Percentiles rank a stretch among this genome's conserved stretches.
These are phyloP conservation scores for Eubucco bourcierii DNA, from an alignment of 2,113 vertebrate species.

Conservation along the genomic window DNA sequence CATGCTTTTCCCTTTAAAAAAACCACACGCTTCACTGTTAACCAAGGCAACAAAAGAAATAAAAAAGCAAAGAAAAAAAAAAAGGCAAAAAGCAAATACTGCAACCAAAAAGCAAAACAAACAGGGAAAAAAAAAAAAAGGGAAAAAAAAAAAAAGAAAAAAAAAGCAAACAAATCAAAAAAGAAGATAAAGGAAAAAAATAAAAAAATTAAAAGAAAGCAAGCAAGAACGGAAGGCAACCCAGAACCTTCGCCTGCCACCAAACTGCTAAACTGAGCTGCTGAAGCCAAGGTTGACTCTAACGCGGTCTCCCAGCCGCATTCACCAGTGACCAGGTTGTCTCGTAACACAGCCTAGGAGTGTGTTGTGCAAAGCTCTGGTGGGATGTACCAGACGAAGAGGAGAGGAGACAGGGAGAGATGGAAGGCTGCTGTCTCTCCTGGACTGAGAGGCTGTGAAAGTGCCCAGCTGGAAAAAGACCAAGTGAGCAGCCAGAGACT, in stretches of 20 bases:
- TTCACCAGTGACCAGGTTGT: constrained; percentile 23
- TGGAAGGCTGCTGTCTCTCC: constrained; percentile 8
- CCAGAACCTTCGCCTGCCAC: constrained; percentile 50
- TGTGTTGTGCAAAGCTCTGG: constrained; percentile 51
- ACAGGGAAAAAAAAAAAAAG: not conserved
- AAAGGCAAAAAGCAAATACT: constrained; percentile 19
- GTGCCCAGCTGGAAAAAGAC: constrained; percentile 28
- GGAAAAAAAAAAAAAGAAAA: not conserved
- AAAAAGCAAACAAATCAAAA: constrained; percentile 20
- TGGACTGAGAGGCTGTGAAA: not conserved
- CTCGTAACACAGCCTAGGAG: constrained; percentile 38
- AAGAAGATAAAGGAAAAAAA: not conserved
- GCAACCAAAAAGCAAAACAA: constrained; percentile 31
- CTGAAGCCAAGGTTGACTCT: constrained; percentile 57
- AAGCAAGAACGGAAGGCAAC: constrained; percentile 38
- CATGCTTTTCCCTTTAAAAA: constrained; percentile 88
- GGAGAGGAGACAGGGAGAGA: not conserved
- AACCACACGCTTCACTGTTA: constrained; percentile 82
- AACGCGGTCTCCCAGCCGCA: constrained; percentile 15
- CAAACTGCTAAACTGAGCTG: constrained; percentile 66
- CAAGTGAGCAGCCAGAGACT: constrained; percentile 56
- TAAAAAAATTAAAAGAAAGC: constrained; percentile 47
- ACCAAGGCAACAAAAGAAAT: constrained; percentile 51
- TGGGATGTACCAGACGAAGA: not conserved
- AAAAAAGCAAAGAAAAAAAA: not conserved